These are phyloP conservation scores for Myotis planiceps DNA, from an alignment of 2,797 vertebrate species.

Conservation along the genomic window DNA sequence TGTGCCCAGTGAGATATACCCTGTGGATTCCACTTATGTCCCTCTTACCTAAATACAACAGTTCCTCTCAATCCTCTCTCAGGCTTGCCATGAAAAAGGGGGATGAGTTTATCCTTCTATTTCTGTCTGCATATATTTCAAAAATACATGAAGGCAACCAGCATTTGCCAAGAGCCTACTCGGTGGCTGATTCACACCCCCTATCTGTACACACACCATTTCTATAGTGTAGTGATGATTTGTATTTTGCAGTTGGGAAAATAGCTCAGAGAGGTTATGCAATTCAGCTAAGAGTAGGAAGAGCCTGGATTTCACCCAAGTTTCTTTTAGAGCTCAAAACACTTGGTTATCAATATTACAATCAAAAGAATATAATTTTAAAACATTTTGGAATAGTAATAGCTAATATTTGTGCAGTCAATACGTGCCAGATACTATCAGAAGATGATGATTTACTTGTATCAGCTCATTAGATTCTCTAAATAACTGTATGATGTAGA, in stretches of 20 bases:
- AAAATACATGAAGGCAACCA: neutral
- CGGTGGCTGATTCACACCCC: neutral
- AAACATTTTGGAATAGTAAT: neutral
- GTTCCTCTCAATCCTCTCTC: neutral
- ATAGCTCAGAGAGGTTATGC: neutral
- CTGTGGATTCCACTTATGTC: neutral
- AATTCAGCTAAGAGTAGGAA: neutral
- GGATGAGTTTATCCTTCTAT: neutral
- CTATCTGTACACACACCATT: neutral
- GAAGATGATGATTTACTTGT: neutral
- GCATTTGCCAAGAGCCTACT: neutral
- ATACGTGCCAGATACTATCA: rapidly evolving
- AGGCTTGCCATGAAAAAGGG: neutral
- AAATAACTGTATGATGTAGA: neutral
- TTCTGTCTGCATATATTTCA: neutral
- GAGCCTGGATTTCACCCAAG: neutral
- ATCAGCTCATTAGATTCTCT: neutral
- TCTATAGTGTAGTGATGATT: neutral
- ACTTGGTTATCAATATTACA: neutral
- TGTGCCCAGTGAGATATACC: neutral
- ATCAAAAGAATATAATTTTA: neutral
- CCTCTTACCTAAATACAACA: neutral
- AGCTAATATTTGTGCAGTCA: neutral
- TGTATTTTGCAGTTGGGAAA: neutral
- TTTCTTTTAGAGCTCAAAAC: neutral